These are phyloP conservation scores for Myotis pilosus DNA, from an alignment of 2,797 vertebrate species.

Conservation along the genomic window DNA sequence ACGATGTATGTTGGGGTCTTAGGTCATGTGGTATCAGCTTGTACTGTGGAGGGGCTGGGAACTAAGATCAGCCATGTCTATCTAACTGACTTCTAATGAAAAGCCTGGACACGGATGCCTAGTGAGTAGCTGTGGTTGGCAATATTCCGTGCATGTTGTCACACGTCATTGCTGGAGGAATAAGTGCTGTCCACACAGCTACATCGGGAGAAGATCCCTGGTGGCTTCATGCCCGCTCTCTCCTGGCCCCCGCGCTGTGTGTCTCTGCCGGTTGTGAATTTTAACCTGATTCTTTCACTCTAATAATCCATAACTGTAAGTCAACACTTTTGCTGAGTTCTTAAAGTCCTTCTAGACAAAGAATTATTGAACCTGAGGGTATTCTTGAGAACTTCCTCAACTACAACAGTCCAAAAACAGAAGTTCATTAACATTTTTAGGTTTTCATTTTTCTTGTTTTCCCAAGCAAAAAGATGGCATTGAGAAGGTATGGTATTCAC, in stretches of 20 bases:
- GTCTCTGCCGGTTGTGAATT: background rate
- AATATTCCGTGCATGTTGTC: background rate
- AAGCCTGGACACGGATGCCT: background rate
- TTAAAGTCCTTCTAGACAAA: background rate
- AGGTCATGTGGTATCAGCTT: background rate
- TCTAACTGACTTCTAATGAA: background rate
- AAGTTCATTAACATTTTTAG: background rate
- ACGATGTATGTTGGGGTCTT: background rate
- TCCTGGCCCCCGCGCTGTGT: background rate
- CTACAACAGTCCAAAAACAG: background rate
- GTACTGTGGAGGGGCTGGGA: background rate
- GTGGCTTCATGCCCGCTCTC: background rate
- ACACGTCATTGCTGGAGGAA: background rate
- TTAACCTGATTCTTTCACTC: background rate
- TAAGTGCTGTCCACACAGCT: background rate
- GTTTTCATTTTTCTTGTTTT: background rate
- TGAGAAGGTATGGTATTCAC: background rate
- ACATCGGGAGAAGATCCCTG: background rate
- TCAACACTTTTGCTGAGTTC: background rate
- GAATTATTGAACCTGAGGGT: background rate
- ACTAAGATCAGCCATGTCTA: background rate
- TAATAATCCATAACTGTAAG: background rate
- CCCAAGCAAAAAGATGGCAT: background rate
- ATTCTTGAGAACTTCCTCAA: constrained; percentile 2
- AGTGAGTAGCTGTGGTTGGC: background rate